Evolutionary conservation across 2,113 vertebrate species (phyloP), one percentile per base, ranked within the genome.

Genomic region (Romanogobio albipinnatus): DNA sequence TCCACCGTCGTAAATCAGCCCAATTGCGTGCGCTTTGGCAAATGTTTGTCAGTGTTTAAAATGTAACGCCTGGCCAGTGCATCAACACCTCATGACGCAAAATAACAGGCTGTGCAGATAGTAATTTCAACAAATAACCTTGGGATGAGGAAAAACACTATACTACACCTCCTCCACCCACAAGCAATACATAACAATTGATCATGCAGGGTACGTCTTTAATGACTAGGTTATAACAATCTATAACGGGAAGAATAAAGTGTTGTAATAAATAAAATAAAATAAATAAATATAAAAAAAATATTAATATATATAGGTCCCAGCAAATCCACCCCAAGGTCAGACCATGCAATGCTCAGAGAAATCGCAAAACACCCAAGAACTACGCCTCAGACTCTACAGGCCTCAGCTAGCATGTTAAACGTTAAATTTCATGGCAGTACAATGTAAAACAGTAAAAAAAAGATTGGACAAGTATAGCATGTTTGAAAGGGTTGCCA

Each of bases 1-100:
- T 45, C 6, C 33, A 64, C 29, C 47, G 1, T 22, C 64, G 45
- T 77, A 82, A 85, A 87, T 82, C 76, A 80, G 84, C 59, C 36
- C 45, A 22, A 22, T 22, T 29, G 49, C 14, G 47, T 83, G 80
- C 19, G 73, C 43, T 64, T 51, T 76, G 47, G 59, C 73, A 76
- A 82, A 58, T 68, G 64, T 58, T 76, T 58, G n/a, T 74, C 61
- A 53, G 14, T 14, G 36, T 68, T 71, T 26, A 14, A 24, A 79
- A 62, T 61, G 47, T 78, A 59, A 64, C 10, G 83, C 75, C 14
- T 56, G 51, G 36, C 51, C 17, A 24, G 62, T 4, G 17, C 49
- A 59, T 85, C 33, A 70, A 43, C 62, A 71, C 36, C 64, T 78
- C 15, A 15, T 49, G 43, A n/a, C 3, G 26, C 71, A 33, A 75